Conservation (phyloP, 2,797 vertebrate genomes). For the Prionace glauca region DNA sequence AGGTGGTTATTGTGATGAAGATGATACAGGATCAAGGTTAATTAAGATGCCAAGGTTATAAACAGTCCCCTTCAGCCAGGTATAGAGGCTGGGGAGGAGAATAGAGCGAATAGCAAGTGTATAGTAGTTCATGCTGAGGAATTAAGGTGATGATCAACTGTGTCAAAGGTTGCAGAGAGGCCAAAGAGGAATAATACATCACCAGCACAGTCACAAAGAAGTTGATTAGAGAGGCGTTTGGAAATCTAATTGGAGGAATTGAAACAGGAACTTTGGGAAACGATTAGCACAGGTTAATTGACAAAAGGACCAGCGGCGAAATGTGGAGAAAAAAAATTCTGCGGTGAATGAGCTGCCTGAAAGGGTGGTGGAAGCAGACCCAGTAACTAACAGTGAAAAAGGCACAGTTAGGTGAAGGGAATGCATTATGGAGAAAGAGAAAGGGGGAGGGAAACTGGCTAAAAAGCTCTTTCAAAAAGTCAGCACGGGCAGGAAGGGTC, state of each 20-base stretch:
- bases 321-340: not conserved
- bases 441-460: too few species aligned
- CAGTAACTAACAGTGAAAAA: not conserved
- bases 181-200: not conserved
- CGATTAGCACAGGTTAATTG: not conserved
- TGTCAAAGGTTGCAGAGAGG: not conserved
- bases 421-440: not conserved
- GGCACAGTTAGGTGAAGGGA: not conserved
- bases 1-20: not conserved
- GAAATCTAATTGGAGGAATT: not conserved
- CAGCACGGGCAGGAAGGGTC: not conserved
- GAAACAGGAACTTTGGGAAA: not conserved
- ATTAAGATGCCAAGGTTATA: not conserved
- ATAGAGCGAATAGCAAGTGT: not conserved
- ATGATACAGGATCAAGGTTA: not conserved
- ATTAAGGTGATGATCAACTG: not conserved
- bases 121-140: not conserved
- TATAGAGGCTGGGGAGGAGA: not conserved
- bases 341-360: not conserved
- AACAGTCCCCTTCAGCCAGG: not conserved
- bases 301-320: not conserved
- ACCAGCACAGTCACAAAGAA: not conserved
- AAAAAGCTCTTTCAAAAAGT: not conserved
- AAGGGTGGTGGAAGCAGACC: not conserved
- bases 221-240: not conserved